Evolutionary conservation across 2,888 invertebrate genomes (phyloP).

Genomic region (Argynnis bischoffii): DNA sequence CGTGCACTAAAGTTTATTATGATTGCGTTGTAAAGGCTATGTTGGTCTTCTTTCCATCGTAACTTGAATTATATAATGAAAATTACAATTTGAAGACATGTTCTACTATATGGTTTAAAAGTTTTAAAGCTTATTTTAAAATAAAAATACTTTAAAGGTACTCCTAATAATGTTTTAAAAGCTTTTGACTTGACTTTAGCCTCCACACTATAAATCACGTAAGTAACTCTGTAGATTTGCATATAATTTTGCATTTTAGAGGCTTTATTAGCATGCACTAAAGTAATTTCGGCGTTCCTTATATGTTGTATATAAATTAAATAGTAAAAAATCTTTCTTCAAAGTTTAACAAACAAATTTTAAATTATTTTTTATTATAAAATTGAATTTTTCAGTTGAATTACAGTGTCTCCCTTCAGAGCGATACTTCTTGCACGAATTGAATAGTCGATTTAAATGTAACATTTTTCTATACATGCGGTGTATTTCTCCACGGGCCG

Average conservation of each 20-base stretch:
- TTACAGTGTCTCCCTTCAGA: slow-evolving; percentile 40
- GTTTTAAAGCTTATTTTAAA: too few species aligned
- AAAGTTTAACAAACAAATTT: too few species aligned
- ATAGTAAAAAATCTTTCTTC: not conserved
- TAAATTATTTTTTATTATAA: too few species aligned
- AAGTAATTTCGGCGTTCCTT: slow-evolving; percentile 4
- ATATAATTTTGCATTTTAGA: slow-evolving; percentile 20
- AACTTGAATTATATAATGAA: slow-evolving; percentile 3
- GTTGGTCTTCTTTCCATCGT: slow-evolving; percentile 12
- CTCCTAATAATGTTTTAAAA: not conserved
- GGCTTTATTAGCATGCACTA: slow-evolving; percentile 8
- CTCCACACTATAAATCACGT: slow-evolving; percentile 7
- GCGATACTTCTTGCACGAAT: slow-evolving; percentile 74
- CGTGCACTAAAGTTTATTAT: slow-evolving; percentile 13
- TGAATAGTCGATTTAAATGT: slow-evolving; percentile 79
- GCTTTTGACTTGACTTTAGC: not conserved
- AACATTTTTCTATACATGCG: slow-evolving; percentile 54
- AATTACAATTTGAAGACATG: too few species aligned
- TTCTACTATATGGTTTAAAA: too few species aligned
- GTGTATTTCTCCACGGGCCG: slow-evolving; percentile 76
- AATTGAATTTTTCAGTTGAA: not conserved
- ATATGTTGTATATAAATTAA: not conserved
- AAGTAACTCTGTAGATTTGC: slow-evolving; percentile 9
- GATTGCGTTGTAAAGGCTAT: slow-evolving; percentile 19
- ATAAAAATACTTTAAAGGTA: too few species aligned